phyloP scores from a whole-genome alignment of 2,797 vertebrate species.

The Sarcophilus harrisii region DNA sequence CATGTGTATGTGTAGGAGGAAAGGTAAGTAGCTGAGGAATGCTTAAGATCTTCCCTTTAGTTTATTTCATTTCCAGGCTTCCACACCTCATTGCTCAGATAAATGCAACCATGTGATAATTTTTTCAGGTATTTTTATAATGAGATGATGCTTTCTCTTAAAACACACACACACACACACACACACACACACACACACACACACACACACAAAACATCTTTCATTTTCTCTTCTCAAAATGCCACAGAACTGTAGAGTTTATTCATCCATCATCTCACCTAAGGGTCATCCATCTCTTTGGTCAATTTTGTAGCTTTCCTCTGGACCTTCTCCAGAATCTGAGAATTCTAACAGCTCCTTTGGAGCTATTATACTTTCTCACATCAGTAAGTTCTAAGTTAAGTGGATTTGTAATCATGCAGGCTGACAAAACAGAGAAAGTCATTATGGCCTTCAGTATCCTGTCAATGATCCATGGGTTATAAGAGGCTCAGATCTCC shows the following conservation, averaged over 20 bases:
- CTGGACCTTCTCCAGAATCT: conserved; percentile 45
- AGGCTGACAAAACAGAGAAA: not conserved
- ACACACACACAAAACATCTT: not conserved
- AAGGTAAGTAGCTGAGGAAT: conserved; percentile 37
- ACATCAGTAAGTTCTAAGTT: conserved; percentile 14
- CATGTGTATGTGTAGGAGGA: conserved; percentile 17
- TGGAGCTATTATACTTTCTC: conserved; percentile 18
- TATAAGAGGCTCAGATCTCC: conserved; percentile 18
- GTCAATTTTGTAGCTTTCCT: conserved; percentile 35
- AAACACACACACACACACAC: not conserved
- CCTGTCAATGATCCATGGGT: not conserved
- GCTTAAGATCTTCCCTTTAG: conserved; percentile 1
- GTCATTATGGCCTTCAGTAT: conserved; percentile 20
- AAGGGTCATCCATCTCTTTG: conserved; percentile 31
- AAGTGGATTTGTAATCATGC: not conserved
- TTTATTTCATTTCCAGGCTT: conserved; percentile 18
- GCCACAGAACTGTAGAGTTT: not conserved
- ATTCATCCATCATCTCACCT: conserved; percentile 19
- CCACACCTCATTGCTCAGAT: conserved; percentile 26
- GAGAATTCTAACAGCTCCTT: conserved; percentile 13
- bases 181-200: not conserved
- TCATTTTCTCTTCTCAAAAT: not conserved
- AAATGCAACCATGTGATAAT: conserved; percentile 55
- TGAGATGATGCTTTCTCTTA: not conserved
- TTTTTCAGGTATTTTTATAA: conserved; percentile 32